Base-by-base conservation (phyloP, 1,140 invertebrate species). In the Habropoda laboriosa region DNA sequence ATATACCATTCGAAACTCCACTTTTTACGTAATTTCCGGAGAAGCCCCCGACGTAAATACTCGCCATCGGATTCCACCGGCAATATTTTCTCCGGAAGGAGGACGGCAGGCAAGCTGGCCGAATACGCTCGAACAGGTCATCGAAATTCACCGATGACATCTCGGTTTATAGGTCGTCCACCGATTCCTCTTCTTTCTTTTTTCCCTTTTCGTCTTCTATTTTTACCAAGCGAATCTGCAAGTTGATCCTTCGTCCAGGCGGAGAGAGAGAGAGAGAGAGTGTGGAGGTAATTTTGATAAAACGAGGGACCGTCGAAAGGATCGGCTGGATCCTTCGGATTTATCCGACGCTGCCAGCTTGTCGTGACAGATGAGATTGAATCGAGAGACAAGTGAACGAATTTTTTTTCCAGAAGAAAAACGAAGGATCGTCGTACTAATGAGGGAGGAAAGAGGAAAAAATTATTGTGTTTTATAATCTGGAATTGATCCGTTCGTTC, bases 141-240 rank as follows among this genome's bases (percentile, higher is more conserved):
- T 64, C 58, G 49, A 42, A 73, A 38, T 42, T 49, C 30, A 30
- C 12, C 45, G 70, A 79, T 71, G 70, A 60, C 45, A 71, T 71
- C 42, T 60, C 81, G 77, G 51, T 83, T 83, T 85, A 83, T 80
- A 80, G 77, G 70, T 83, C 70, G 77, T 8, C 45, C 38, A 8
- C 24, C 42, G 63, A 51, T 70, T 55, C 24, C 16, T 13, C 30
- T 18, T 18, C 5, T 42, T 35, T n/a, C n/a, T 30, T 2, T 3
- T 6, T 27, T 10, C 4, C 6, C n/a, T 21, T 8, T 21, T 16
- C 10, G 21, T 38, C 13, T 42, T 16, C 13, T 3, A 27, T 75
- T 68, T 83, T 80, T 83, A 82, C 51, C 68, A 74, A 2, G 47
- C 18, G 30, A 47, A 45, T 67, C 35, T 32, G 13, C 30, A 1